phyloP scores from a whole-genome alignment of 2,113 vertebrate genomes.

The Odontophorus gujanensis region DNA sequence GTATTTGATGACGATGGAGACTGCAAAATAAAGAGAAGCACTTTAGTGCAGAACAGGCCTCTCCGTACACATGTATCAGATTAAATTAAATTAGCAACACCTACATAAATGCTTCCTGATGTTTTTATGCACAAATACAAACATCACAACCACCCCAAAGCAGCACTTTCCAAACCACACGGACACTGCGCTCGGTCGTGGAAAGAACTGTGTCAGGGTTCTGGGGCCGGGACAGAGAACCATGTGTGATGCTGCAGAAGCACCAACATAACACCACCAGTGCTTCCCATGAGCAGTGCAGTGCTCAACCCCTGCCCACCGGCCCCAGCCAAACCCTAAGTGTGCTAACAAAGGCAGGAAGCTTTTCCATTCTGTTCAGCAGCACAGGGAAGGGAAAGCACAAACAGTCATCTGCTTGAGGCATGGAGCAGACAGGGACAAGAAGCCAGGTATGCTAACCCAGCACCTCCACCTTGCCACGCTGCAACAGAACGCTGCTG shows the following conservation, averaged over 20 bases:
- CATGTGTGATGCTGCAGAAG: background rate
- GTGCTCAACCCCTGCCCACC: background rate
- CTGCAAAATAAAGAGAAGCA: constrained; percentile 66
- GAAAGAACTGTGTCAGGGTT: background rate
- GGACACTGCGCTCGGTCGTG: background rate
- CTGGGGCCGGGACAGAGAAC: background rate
- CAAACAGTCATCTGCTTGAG: background rate
- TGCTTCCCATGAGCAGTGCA: background rate
- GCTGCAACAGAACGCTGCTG: constrained; percentile 42
- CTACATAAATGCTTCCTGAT: constrained; percentile 63
- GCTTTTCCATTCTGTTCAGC: background rate
- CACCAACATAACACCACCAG: background rate
- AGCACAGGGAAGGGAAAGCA: background rate
- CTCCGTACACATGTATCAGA: constrained; percentile 4
- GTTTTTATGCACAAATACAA: constrained; percentile 59
- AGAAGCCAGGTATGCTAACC: constrained; percentile 8
- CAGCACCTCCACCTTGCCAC: background rate
- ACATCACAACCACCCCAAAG: background rate
- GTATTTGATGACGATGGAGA: constrained; percentile 57
- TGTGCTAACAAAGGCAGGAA: constrained; percentile 1
- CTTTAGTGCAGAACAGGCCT: constrained; percentile 40
- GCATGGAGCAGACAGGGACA: constrained; percentile 18
- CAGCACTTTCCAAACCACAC: background rate
- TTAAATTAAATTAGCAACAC: constrained; percentile 72
- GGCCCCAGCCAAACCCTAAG: constrained; percentile 4